A percentile compares a stretch with the other conserved stretches of the same genome.
These are phyloP conservation scores for Oasisia sp. DNA, from an alignment of 2,888 invertebrate genomes.

Conservation along the genomic window DNA sequence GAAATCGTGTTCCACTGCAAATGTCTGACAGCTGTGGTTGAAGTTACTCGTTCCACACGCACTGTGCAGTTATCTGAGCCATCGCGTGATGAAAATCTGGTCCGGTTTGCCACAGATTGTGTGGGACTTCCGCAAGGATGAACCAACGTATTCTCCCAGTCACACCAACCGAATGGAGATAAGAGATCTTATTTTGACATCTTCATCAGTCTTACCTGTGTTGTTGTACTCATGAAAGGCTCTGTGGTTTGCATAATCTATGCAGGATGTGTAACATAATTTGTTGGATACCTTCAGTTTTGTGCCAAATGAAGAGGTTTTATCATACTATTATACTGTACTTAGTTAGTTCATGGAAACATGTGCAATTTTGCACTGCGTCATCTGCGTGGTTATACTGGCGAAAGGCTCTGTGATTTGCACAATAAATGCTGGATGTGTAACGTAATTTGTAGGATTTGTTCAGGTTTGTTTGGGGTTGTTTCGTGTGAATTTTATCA, in stretches of 20 bases:
- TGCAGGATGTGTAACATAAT: neutral
- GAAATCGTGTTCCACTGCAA: conserved; percentile 5
- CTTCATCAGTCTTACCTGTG: neutral
- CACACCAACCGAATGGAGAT: neutral
- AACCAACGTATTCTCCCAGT: neutral
- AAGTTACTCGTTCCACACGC: neutral
- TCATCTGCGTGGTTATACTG: too few species aligned
- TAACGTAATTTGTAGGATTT: too few species aligned
- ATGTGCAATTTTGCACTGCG: too few species aligned
- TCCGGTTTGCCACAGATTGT: neutral
- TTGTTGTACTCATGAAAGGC: neutral
- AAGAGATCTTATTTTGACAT: conserved; percentile 17
- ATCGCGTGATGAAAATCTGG: neutral
- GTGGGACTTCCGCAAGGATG: neutral
- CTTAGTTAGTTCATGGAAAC: neutral
- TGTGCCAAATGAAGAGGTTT: neutral
- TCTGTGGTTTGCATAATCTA: neutral
- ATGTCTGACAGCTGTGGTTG: neutral
- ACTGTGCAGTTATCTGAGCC: neutral
- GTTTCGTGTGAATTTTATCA: too few species aligned
- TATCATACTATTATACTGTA: neutral
- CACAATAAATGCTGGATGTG: too few species aligned
- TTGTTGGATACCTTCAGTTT: neutral
- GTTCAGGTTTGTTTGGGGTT: too few species aligned
- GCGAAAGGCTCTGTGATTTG: too few species aligned